Base-by-base conservation (phyloP, 2,888 invertebrate genomes). In the Tupiocoris notatus region DNA sequence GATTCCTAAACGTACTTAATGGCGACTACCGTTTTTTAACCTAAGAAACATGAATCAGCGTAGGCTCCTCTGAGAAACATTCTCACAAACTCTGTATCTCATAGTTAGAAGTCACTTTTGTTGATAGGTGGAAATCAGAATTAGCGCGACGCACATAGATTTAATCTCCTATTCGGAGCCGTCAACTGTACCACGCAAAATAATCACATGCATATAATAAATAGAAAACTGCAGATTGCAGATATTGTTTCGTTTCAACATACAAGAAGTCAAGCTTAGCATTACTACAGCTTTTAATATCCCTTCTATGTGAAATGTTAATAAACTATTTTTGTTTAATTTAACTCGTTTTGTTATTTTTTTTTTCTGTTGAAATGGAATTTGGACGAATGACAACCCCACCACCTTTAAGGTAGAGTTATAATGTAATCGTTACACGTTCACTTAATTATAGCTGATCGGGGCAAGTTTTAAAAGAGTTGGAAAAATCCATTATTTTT, bases 281-380 rank as follows among this genome's bases (percentile, higher is more conserved):
- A 70, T 70, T 70, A 70, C n/a, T 61, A 70, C 70, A 59, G 70
- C 70, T 70, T 70, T 70, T 70, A 70, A 22, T 59, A 70, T 74
- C 74, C 39, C 64, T 74, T 74, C 63, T 64, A 74, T 64, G 12
- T 17, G 39, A 74, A 74, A 74, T 74, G 74, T 74, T 74, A 74
- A 74, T 74, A 74, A 74, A 74, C 54, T 74, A 74, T 74, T 74
- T 74, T 74, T 74, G 74, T 74, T 74, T 74, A 74, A 63, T 74
- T 64, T 63, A 74, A n/a, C n/a, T 63, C 54, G 18, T 22, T 61
- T n/a, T n/a, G n/a, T n/a, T n/a, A n/a, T n/a, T n/a, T n/a, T n/a
- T 74, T 23, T 57, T 74, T 64, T 12, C 39, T 56, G 22, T 57
- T 67, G 7, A 18, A 56, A 57, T 54, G 21, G 22, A 7, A 57